Evolutionary conservation across 2,113 vertebrate genomes (phyloP).

Genomic region (Brienomyrus longianalis): DNA sequence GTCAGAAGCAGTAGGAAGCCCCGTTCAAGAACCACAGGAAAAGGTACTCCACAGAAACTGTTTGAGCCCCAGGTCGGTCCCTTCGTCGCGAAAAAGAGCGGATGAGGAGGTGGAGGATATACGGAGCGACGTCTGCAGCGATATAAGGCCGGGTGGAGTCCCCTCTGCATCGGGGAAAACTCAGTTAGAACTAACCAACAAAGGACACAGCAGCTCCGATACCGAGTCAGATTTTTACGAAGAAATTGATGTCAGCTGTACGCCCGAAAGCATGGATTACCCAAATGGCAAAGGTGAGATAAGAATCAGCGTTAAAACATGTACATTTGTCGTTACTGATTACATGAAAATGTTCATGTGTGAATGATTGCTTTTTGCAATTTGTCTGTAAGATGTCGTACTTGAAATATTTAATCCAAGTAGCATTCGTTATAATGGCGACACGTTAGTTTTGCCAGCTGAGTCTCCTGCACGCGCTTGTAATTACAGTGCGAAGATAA

Average conservation of each 20-base stretch:
- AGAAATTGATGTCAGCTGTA: constrained; percentile 98
- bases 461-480: not conserved
- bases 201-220: constrained; percentile 89
- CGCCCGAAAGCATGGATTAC: constrained; percentile 90
- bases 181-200: constrained; percentile 62
- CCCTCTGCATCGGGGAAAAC: constrained; percentile 55
- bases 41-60: constrained; percentile 73
- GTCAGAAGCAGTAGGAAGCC: constrained; percentile 69
- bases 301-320: not conserved
- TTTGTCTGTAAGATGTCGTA: not conserved
- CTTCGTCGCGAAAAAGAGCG: constrained; percentile 65
- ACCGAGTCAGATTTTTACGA: constrained; percentile 98
- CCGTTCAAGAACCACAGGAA: constrained; percentile 67
- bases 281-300: constrained; percentile 80
- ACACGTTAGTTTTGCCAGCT: not conserved
- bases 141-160: constrained; percentile 64
- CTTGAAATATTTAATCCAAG: constrained; percentile 5
- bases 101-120: constrained; percentile 60
- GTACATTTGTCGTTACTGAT: not conserved
- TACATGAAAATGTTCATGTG: constrained; percentile 18
- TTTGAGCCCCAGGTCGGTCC: constrained; percentile 69
- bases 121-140: constrained; percentile 66
- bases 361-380: constrained; percentile 29
- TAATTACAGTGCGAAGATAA: not conserved
- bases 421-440: constrained; percentile 13